A percentile compares a stretch with the other conserved stretches of the same genome.
Evolutionary conservation across 2,797 vertebrate genomes (phyloP).

Genomic region (Ptychobarbus kaznakovi): DNA sequence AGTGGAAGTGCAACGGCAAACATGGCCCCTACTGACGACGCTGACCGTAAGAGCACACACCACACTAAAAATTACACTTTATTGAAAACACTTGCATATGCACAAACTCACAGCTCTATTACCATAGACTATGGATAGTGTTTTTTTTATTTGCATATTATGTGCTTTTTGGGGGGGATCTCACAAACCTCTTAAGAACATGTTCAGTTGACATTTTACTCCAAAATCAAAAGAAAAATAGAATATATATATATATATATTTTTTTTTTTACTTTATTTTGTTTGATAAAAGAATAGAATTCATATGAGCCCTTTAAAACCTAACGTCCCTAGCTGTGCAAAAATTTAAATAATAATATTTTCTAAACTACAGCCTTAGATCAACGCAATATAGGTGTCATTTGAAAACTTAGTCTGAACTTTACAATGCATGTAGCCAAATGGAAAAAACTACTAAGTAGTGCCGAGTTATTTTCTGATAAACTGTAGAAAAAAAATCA

Average conservation of each 20-base stretch:
- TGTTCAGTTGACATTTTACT: not conserved
- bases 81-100: not conserved
- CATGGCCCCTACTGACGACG: conserved; percentile 90
- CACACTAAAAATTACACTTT: not conserved
- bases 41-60: conserved; percentile 80
- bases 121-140: not conserved
- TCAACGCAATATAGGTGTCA: too few relatives aligned
- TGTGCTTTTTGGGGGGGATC: not conserved
- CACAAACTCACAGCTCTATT: not conserved
- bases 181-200: not conserved
- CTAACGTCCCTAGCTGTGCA: too few relatives aligned
- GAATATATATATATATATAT: too few relatives aligned
- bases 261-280: not conserved
- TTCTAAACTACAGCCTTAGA: too few relatives aligned
- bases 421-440: too few relatives aligned
- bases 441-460: too few relatives aligned
- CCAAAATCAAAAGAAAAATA: not conserved
- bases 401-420: too few relatives aligned
- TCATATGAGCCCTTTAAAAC: not conserved
- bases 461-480: too few relatives aligned
- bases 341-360: too few relatives aligned
- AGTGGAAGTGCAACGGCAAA: conserved; percentile 92
- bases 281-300: not conserved
- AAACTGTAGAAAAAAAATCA: too few relatives aligned
- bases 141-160: not conserved